Evolutionary conservation across 2,888 invertebrate species (phyloP).

Genomic region (Ametastegia equiseti): DNA sequence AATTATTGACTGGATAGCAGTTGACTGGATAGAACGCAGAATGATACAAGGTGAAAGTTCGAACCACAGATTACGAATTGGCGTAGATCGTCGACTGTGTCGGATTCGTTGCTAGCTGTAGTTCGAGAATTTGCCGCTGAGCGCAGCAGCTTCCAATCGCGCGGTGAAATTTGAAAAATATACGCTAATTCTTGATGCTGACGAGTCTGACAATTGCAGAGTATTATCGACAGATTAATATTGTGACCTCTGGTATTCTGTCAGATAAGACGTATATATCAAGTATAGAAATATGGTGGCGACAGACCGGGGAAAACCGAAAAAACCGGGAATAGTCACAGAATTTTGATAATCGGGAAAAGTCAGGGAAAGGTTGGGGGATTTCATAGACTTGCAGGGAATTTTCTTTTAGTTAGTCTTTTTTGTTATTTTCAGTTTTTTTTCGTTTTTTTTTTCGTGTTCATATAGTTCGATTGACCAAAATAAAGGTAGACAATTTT

Average conservation of each 20-base stretch:
- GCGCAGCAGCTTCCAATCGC: not conserved
- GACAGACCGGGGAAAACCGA: no score
- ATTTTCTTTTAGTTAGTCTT: no score
- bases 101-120: not conserved
- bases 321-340: no score
- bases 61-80: slow-evolving; percentile 1
- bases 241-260: not conserved
- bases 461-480: no score
- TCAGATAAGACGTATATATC: not conserved
- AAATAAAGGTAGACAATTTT: no score
- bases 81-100: not conserved
- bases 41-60: slow-evolving; percentile 2
- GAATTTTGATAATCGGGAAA: no score
- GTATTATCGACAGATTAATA: not conserved
- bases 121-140: not conserved
- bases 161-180: not conserved
- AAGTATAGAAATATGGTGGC: no score
- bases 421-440: no score
- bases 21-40: slow-evolving; percentile 16
- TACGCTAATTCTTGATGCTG: not conserved
- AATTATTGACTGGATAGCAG: not conserved
- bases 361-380: no score
- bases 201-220: not conserved
- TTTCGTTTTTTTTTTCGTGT: no score
- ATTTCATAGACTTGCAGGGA: no score